Evolutionary conservation across 1,140 invertebrate species (phyloP).

Genomic region (Drosophila serrata): DNA sequence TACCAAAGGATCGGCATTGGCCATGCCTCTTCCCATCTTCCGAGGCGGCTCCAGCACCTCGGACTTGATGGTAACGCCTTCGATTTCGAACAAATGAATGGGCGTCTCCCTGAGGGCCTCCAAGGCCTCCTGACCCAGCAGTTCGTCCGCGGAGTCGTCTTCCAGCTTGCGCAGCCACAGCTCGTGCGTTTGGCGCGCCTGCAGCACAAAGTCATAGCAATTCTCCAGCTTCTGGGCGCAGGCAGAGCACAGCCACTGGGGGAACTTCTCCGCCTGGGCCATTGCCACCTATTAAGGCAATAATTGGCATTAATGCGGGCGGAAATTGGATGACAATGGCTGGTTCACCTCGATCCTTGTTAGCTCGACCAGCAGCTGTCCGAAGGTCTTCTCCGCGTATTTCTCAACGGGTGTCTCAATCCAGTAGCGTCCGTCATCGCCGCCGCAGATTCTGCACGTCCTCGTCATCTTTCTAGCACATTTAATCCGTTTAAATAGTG

Average conservation of each 20-base stretch:
- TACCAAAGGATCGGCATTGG: slow-evolving; percentile 47
- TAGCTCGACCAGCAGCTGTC: slow-evolving; percentile 54
- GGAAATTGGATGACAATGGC: slow-evolving; percentile 7
- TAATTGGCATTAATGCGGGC: slow-evolving; percentile 2
- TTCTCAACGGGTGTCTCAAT: slow-evolving; percentile 67
- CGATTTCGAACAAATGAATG: slow-evolving; percentile 65
- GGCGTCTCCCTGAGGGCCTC: slow-evolving; percentile 61
- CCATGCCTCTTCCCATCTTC: background rate
- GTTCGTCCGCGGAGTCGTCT: background rate
- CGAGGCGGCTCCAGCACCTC: slow-evolving; percentile 39
- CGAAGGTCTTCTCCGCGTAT: slow-evolving; percentile 62
- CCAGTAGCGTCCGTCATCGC: slow-evolving; percentile 59
- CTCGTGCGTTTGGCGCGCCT: slow-evolving; percentile 53
- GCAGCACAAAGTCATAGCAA: slow-evolving; percentile 60
- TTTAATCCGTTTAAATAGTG: background rate
- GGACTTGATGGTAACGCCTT: slow-evolving; percentile 63
- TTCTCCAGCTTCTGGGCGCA: slow-evolving; percentile 56
- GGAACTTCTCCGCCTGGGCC: slow-evolving; percentile 44
- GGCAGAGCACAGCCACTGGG: slow-evolving; percentile 58
- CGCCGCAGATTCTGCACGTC: slow-evolving; percentile 61
- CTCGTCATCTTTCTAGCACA: slow-evolving; percentile 45
- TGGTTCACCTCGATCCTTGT: slow-evolving; percentile 53
- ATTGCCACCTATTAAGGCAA: slow-evolving; percentile 35
- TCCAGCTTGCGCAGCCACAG: slow-evolving; percentile 46
- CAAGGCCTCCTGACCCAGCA: slow-evolving; percentile 22